Evolutionary conservation across 2,113 vertebrate genomes (phyloP).

Genomic region (Plecotus auritus): DNA sequence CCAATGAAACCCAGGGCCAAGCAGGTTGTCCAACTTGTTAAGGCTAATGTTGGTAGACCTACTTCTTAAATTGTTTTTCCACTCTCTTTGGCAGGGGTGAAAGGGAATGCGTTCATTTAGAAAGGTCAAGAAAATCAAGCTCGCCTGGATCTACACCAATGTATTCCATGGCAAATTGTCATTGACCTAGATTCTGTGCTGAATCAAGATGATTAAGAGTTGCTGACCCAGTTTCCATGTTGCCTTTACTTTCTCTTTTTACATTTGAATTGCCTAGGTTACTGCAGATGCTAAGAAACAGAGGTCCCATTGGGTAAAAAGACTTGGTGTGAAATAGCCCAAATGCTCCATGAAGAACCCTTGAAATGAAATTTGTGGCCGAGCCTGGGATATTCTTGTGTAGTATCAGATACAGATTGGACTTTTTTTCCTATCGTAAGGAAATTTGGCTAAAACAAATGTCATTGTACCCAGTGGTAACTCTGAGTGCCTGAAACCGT

Average conservation of each 20-base stretch:
- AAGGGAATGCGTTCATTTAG: background rate
- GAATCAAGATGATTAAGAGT: slow-evolving; percentile 32
- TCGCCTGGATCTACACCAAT: background rate
- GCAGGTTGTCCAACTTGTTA: slow-evolving; percentile 31
- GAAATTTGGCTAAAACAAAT: background rate
- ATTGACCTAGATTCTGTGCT: slow-evolving; percentile 48
- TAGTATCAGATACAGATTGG: background rate
- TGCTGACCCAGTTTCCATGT: background rate
- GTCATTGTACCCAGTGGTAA: background rate
- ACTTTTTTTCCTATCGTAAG: background rate
- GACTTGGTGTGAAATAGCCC: background rate
- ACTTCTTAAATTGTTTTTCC: slow-evolving; percentile 32
- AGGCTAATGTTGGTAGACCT: background rate
- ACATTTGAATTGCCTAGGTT: background rate
- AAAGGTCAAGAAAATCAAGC: background rate
- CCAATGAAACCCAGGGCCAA: slow-evolving; percentile 14
- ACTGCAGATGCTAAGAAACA: background rate
- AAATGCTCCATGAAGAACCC: background rate
- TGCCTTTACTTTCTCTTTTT: slow-evolving; percentile 17
- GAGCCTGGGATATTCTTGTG: background rate
- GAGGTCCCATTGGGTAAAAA: background rate
- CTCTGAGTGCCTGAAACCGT: background rate
- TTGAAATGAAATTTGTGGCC: background rate
- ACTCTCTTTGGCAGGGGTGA: slow-evolving; percentile 24
- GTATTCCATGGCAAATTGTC: background rate